These are phyloP conservation scores for Teinopalpus imperialis DNA, from an alignment of 2,888 invertebrate genomes.

Conservation along the genomic window DNA sequence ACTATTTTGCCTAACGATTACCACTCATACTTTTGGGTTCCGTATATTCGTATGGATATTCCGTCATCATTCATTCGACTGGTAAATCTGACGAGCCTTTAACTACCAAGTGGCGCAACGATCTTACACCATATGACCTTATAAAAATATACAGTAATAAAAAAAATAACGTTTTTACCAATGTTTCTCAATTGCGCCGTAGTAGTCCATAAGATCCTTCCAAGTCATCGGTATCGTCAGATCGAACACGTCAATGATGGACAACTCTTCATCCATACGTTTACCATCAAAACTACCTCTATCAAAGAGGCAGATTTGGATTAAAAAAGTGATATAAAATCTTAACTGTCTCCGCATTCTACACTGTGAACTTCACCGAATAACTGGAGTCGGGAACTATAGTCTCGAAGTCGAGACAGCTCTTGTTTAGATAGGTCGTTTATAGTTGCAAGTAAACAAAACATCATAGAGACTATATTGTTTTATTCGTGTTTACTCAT, in stretches of 20 bases:
- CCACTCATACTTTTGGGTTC: no score
- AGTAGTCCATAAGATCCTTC: constrained; percentile 48
- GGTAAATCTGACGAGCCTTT: no score
- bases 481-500: background rate
- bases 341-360: constrained; percentile 12
- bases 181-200: constrained; percentile 47
- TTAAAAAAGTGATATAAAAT: background rate
- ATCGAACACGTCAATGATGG: constrained; percentile 48
- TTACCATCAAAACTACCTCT: constrained; percentile 15
- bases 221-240: constrained; percentile 50
- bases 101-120: no score
- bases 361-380: background rate
- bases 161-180: no score
- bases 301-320: constrained; percentile 1
- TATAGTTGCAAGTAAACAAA: constrained; percentile 43
- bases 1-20: no score
- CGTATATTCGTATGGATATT: no score
- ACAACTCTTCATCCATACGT: constrained; percentile 29
- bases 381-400: background rate
- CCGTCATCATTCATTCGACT: no score
- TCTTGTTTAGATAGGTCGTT: constrained; percentile 12
- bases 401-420: constrained; percentile 3
- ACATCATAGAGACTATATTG: background rate
- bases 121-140: no score
- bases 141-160: no score